Conservation (phyloP, 2,113 vertebrate genomes). For the Cyprinodon tularosa region DNA sequence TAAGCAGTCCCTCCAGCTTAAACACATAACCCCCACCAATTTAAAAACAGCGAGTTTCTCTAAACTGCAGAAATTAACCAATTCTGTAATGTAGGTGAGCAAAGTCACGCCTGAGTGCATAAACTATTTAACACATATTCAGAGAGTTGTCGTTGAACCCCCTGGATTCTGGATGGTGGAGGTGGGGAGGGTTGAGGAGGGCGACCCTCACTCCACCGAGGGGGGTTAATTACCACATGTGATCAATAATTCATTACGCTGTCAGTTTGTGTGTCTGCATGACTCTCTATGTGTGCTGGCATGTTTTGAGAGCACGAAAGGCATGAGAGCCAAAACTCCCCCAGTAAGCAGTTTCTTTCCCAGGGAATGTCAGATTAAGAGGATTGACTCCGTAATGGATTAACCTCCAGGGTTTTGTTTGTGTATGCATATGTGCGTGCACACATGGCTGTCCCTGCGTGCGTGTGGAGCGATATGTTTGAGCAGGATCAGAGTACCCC, state of each 20-base stretch:
- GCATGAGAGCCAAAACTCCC: constrained; percentile 71
- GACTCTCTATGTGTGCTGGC: constrained; percentile 49
- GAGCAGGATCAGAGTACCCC: constrained; percentile 68
- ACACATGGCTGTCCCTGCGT: constrained; percentile 12
- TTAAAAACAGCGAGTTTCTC: constrained; percentile 51
- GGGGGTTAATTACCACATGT: constrained; percentile 79
- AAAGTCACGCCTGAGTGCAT: constrained; percentile 32
- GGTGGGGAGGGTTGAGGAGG: constrained; percentile 25
- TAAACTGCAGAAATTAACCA: constrained; percentile 59
- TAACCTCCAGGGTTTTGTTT: constrained; percentile 76
- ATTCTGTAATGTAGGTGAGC: constrained; percentile 54
- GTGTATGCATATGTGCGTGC: constrained; percentile 30
- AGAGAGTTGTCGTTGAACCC: constrained; percentile 25
- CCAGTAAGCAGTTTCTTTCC: constrained; percentile 79
- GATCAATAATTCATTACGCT: constrained; percentile 83
- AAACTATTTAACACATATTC: constrained; percentile 25
- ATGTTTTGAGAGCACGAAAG: constrained; percentile 70
- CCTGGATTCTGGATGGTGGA: constrained; percentile 44
- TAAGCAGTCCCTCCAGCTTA: constrained; percentile 49
- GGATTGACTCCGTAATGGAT: constrained; percentile 83
- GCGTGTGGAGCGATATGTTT: constrained; percentile 27
- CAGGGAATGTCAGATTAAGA: constrained; percentile 79
- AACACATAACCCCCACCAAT: constrained; percentile 49
- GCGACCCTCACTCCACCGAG: constrained; percentile 42
- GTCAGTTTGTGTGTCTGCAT: constrained; percentile 65